Evolutionary conservation across 2,113 vertebrate species (phyloP), one percentile per base, ranked within the genome.

Genomic region (Heterocephalus glaber): DNA sequence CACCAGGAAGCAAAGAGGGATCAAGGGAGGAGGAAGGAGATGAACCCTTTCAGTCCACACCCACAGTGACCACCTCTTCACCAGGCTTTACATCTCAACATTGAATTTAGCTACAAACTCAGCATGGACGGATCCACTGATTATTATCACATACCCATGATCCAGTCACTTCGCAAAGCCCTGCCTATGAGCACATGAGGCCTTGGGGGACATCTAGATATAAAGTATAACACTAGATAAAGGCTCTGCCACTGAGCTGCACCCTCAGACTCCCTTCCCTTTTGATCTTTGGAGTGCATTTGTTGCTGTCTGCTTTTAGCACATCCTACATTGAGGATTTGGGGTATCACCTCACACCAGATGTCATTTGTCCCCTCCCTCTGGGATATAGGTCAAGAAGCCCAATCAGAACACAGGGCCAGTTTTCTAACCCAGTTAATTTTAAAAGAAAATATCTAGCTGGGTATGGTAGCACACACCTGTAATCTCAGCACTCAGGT

Each of bases 401-500:
- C 49, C 30, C 79, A 58, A 14, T 58, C 35, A 82, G 54, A 52
- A 79, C 49, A 16, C 41, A 52, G 28, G 19, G 68, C 19, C 54
- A 24, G 22, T 44, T 63, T 95, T 82, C 86, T 58, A 92, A 94
- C n/a, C 28, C 54, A 61, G 26, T 68, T 70, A 24, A 68, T 77
- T 90, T 93, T 70, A 84, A 88, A 65, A 88, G 49, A 72, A 85
- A 89, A 86, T 52, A 60, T 38, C n/a, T 28, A 90, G 19, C 26
- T 77, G 47, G 72, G 44, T 24, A 26, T 61, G 60, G 60, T 77
- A 13, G 74, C 6, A 13, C 44, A 49, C 16, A 47, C 41, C 72
- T 47, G 6, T 49, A 77, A 30, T 77, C 74, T 41, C 44, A 77
- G 74, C 14, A 49, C 13, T 77, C 7, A 24, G 14, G 28, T 30